A percentile compares a stretch with the other conserved stretches of the same genome.
Conservation (phyloP, 2,113 vertebrate species). For the Etheostoma cragini region DNA sequence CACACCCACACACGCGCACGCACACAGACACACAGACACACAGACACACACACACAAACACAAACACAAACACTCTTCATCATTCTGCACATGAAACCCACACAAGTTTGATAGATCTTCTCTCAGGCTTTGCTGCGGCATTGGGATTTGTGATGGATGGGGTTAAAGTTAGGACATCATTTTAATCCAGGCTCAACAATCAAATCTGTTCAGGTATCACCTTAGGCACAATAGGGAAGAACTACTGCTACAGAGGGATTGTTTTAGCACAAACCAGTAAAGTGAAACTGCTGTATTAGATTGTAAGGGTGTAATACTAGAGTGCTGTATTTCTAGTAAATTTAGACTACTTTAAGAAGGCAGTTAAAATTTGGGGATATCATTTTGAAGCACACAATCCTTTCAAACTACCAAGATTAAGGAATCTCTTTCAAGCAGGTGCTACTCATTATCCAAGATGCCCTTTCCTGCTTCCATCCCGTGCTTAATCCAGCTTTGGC, state of each 20-base stretch:
- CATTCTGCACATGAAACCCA: conserved; percentile 15
- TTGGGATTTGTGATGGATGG: conserved; percentile 42
- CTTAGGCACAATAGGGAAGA: conserved; percentile 35
- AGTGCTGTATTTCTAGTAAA: conserved; percentile 19
- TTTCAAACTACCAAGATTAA: conserved; percentile 15
- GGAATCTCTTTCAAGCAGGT: conserved; percentile 13
- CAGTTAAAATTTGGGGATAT: conserved; percentile 11
- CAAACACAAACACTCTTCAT: background rate
- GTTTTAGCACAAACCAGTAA: conserved; percentile 12
- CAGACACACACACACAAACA: too few species aligned
- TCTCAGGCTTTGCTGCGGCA: conserved; percentile 30
- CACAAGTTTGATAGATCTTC: background rate
- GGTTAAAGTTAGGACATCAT: conserved; percentile 41
- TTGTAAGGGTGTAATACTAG: conserved; percentile 24
- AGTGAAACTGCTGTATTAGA: conserved; percentile 27
- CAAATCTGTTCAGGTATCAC: conserved; percentile 64
- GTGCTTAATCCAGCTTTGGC: conserved; percentile 37
- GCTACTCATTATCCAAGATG: conserved; percentile 8
- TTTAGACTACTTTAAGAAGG: conserved; percentile 21
- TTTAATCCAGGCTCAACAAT: conserved; percentile 51
- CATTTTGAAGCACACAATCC: conserved; percentile 3
- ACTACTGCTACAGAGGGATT: background rate
- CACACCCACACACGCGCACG: background rate
- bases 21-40: background rate
- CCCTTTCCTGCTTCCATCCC: conserved; percentile 15